A percentile compares a stretch with the other conserved stretches of the same genome.
Conservation (phyloP, 2,888 invertebrate genomes). For the Antitype chi region DNA sequence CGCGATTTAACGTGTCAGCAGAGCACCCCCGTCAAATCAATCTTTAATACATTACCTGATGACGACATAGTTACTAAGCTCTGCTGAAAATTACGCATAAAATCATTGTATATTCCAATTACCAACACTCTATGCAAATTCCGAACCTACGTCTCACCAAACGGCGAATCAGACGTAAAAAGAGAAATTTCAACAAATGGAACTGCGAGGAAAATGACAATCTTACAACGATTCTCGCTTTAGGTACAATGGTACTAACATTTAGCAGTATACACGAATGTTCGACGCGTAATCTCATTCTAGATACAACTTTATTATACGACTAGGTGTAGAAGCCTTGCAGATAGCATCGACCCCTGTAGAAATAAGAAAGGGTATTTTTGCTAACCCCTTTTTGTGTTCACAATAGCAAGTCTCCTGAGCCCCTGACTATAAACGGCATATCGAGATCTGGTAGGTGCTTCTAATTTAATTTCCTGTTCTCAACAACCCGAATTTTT, state of each 20-base stretch:
- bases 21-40: conserved; percentile 44
- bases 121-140: conserved; percentile 32
- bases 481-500: neutral
- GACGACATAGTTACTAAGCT: conserved; percentile 35
- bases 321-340: conserved; percentile 28
- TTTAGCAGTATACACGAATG: conserved; percentile 21
- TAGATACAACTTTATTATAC: conserved; percentile 40
- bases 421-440: conserved; percentile 1
- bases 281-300: conserved; percentile 33
- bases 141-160: conserved; percentile 22
- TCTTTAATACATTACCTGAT: conserved; percentile 47
- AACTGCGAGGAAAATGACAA: conserved; percentile 34
- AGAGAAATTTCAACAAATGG: conserved; percentile 33
- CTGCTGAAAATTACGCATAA: conserved; percentile 34
- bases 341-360: conserved; percentile 32
- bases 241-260: conserved; percentile 13
- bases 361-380: conserved; percentile 40
- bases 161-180: conserved; percentile 22
- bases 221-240: conserved; percentile 29
- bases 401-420: conserved; percentile 14
- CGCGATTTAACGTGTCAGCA: conserved; percentile 42
- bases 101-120: conserved; percentile 32
- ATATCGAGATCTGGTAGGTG: conserved; percentile 8
- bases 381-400: conserved; percentile 34
- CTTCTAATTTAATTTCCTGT: conserved; percentile 28